Conservation (phyloP, 2,797 vertebrate species). For the Hoplostethus mediterraneus region DNA sequence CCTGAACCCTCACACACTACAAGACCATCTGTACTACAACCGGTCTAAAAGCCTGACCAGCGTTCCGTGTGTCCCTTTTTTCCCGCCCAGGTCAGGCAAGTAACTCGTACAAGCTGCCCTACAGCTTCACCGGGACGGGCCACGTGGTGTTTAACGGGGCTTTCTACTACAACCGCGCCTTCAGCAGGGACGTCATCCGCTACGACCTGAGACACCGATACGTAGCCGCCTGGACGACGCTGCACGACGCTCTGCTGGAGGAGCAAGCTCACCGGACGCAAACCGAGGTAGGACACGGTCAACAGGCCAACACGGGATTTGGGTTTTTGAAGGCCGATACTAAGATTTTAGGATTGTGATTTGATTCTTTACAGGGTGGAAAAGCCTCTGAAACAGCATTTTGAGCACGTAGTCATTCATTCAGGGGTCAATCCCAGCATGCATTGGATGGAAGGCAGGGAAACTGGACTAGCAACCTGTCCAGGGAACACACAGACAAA, state of each 20-base stretch:
- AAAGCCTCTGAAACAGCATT: too few species aligned
- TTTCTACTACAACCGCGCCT: conserved; percentile 96
- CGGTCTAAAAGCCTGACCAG: neutral
- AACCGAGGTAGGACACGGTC: conserved; percentile 60
- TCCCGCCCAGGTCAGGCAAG: conserved; percentile 87
- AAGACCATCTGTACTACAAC: too few species aligned
- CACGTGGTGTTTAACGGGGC: conserved; percentile 92
- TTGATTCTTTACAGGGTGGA: too few species aligned
- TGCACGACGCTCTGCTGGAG: conserved; percentile 91
- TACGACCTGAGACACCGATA: conserved; percentile 92
- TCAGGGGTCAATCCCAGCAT: too few species aligned
- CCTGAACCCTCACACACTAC: too few species aligned
- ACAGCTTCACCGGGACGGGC: conserved; percentile 94
- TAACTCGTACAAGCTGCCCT: conserved; percentile 95
- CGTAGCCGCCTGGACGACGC: conserved; percentile 92
- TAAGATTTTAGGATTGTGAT: too few species aligned
- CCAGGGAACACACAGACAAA: too few species aligned
- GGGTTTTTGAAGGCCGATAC: too few species aligned
- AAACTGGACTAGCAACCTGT: too few species aligned
- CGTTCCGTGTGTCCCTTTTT: conserved; percentile 6
- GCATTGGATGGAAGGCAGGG: too few species aligned
- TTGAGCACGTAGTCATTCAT: too few species aligned
- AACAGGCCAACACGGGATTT: neutral
- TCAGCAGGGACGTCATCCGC: conserved; percentile 93
- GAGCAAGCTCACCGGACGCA: conserved; percentile 66